Evolutionary conservation across 2,888 invertebrate genomes (phyloP).

Genomic region (Antheraea assamensis): DNA sequence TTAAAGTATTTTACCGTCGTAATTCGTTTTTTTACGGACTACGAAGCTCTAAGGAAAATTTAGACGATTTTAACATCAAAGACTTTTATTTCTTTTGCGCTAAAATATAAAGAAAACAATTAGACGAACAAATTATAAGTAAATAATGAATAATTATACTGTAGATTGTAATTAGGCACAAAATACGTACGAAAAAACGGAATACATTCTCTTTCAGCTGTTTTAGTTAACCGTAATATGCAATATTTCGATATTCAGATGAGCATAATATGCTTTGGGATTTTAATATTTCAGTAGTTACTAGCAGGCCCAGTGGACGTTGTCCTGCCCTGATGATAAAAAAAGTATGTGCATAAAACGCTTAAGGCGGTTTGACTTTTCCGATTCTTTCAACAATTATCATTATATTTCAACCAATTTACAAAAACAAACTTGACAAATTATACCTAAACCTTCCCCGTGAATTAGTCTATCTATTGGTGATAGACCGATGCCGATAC

Average conservation of each 20-base stretch:
- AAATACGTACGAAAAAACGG: not conserved
- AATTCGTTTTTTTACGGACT: constrained; percentile 17
- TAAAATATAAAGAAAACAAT: constrained; percentile 5
- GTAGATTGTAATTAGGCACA: not conserved
- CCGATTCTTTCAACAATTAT: too few species aligned
- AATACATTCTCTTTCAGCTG: not conserved
- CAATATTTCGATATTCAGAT: not conserved
- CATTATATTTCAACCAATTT: too few species aligned
- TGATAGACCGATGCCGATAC: too few species aligned
- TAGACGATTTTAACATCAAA: constrained; percentile 9
- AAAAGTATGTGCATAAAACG: too few species aligned
- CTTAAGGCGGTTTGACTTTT: too few species aligned
- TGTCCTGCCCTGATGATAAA: too few species aligned
- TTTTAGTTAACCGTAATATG: not conserved
- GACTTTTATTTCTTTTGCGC: constrained; percentile 3
- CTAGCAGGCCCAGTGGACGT: too few species aligned
- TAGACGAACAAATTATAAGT: not conserved
- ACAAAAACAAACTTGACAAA: too few species aligned
- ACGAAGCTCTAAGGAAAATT: constrained; percentile 2
- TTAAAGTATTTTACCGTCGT: not conserved
- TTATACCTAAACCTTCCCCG: too few species aligned
- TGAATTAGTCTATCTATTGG: too few species aligned
- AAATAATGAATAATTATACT: not conserved
- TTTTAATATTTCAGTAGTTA: not conserved
- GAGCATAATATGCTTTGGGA: not conserved